Base-by-base conservation (phyloP, 2,888 invertebrate species). In the Caenorhabditis angaria region DNA sequence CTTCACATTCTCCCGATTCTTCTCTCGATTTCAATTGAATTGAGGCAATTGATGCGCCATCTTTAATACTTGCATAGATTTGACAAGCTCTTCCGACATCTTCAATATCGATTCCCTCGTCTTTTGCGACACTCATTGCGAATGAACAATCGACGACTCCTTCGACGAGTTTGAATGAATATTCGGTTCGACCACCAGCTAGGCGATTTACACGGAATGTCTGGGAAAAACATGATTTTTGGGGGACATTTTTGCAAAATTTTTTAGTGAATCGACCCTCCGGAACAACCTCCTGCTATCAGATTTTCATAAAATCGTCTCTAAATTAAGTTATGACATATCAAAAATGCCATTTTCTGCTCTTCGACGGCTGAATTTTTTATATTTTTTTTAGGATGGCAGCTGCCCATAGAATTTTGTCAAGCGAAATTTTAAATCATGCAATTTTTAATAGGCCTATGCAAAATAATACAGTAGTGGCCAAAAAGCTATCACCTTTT, bases 41-140 rank as follows among this genome's bases (percentile, higher is more conserved):
- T 18, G 41, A 41, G 3, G 41, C 41, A 41, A 41, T 41, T 14
- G 41, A 41, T 41, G 14, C 41, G 14, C 54, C 71, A 0, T 59
- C 41, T 47, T 66, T 62, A 12, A 73, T 27, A 1, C 58, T 54
- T 24, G 62, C 62, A 27, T 73, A 73, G 32, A 73, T 73, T 48
- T 81, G 70, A 28, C 80, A 74, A 18, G 92, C 91, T 56, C 93
- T 88, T 2, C 88, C 81, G 1, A 92, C 88, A 8, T 92, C 87
- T 0, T 85, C 80, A 0, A 83, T 75, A 18, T 90, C 89, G 6
- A 93, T 87, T 0, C 92, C 93, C 59, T 90, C 90, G 61, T 90
- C 89, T 18, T 88, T 88, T 0, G 93, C 93, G 55, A 92, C 91
- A 55, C 91, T 90, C 63, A 90, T 90, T 14, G 93, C 93, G 86